These are phyloP conservation scores for Aleiodes alternator DNA, from an alignment of 2,888 invertebrate species.

Conservation along the genomic window DNA sequence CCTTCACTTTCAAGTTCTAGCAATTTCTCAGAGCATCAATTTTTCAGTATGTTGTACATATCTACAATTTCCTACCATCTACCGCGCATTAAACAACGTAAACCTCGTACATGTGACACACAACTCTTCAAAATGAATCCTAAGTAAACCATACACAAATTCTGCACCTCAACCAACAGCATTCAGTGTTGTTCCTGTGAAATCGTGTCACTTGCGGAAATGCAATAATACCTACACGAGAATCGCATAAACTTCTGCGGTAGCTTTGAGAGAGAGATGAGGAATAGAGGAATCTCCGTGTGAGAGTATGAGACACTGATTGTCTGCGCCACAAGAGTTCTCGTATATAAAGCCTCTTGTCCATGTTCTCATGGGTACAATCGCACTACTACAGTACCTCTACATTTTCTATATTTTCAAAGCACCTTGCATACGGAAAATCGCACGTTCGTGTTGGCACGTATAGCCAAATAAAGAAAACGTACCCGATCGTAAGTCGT, in stretches of 20 bases:
- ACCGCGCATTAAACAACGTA: background rate
- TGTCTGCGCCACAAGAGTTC: constrained; percentile 18
- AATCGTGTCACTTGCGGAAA: constrained; percentile 44
- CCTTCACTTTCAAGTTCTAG: too few relatives aligned
- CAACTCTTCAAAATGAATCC: constrained; percentile 5
- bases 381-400: constrained; percentile 39
- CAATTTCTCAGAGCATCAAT: too few relatives aligned
- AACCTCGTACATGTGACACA: background rate
- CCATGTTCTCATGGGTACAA: constrained; percentile 36
- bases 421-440: constrained; percentile 47
- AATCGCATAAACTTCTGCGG: constrained; percentile 49
- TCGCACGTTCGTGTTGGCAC: constrained; percentile 43
- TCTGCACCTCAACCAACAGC: background rate
- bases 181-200: constrained; percentile 21
- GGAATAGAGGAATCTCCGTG: constrained; percentile 12
- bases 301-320: background rate
- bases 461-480: constrained; percentile 36
- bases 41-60: too few relatives aligned
- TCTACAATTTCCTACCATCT: too few relatives aligned
- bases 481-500: constrained; percentile 36
- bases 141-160: constrained; percentile 28
- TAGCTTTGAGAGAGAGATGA: constrained; percentile 23
- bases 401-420: constrained; percentile 31
- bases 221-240: constrained; percentile 51
- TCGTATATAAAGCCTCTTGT: constrained; percentile 24